A percentile compares a stretch with the other conserved stretches of the same genome.
These are phyloP conservation scores for Drosophila eohydei DNA, from an alignment of 2,888 invertebrate species.

Conservation along the genomic window DNA sequence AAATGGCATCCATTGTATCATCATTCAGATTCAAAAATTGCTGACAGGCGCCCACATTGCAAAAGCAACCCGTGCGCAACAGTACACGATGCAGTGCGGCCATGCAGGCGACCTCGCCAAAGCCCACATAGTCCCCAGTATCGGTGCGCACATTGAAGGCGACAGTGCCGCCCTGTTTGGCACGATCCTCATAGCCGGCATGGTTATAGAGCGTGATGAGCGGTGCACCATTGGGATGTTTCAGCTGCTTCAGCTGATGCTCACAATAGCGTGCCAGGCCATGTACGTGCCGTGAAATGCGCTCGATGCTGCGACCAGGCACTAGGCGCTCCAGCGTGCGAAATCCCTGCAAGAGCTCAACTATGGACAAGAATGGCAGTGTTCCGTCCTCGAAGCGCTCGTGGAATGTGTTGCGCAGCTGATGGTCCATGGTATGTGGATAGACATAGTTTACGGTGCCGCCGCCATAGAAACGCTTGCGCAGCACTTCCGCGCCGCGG, in stretches of 20 bases:
- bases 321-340: slow-evolving; percentile 89
- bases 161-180: slow-evolving; percentile 93
- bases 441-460: slow-evolving; percentile 96
- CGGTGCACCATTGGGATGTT: slow-evolving; percentile 90
- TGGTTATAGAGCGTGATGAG: slow-evolving; percentile 91
- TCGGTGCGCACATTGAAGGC: slow-evolving; percentile 94
- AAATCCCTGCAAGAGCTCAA: slow-evolving; percentile 93
- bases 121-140: slow-evolving; percentile 93
- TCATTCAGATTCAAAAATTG: slow-evolving; percentile 89
- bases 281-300: slow-evolving; percentile 91
- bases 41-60: slow-evolving; percentile 98
- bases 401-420: slow-evolving; percentile 88
- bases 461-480: slow-evolving; percentile 94
- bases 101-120: slow-evolving; percentile 95
- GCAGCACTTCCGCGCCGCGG: slow-evolving; percentile 83
- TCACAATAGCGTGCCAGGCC: slow-evolving; percentile 91
- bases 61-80: slow-evolving; percentile 97
- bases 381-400: slow-evolving; percentile 98
- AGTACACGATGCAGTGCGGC: slow-evolving; percentile 94
- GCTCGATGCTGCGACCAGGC: slow-evolving; percentile 86
- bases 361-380: slow-evolving; percentile 93
- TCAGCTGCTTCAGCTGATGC: slow-evolving; percentile 87
- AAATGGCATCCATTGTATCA: slow-evolving; percentile 90
- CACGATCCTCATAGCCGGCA: slow-evolving; percentile 87
- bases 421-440: slow-evolving; percentile 89